phyloP scores from a whole-genome alignment of 2,113 vertebrate species.

The Patagioenas fasciata region DNA sequence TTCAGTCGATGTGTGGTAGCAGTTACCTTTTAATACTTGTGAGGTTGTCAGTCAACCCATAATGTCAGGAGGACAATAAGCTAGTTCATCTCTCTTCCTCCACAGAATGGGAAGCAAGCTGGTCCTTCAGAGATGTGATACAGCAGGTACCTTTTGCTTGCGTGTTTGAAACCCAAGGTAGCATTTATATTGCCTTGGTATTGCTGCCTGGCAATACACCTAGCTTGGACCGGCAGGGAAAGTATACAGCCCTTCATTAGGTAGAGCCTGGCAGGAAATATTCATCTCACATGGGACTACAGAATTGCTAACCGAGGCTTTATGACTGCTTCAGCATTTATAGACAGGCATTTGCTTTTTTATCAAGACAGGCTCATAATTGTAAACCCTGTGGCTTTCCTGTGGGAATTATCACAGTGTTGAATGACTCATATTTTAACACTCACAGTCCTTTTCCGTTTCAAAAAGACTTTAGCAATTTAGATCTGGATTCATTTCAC shows the following conservation, averaged over 20 bases:
- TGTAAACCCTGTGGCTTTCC: constrained; percentile 6
- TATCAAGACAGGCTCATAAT: constrained; percentile 15
- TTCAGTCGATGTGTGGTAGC: constrained; percentile 33
- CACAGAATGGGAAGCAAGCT: not conserved
- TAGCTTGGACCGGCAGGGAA: not conserved
- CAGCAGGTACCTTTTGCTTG: not conserved
- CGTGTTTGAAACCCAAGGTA: not conserved
- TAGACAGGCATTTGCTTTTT: constrained; percentile 15
- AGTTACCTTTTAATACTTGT: not conserved
- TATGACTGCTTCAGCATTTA: not conserved
- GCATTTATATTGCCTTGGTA: not conserved
- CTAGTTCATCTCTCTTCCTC: not conserved
- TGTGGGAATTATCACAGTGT: constrained; percentile 23
- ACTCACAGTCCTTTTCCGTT: not conserved
- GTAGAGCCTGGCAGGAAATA: not conserved
- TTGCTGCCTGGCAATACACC: not conserved
- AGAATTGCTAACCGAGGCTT: not conserved
- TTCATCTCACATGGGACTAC: not conserved
- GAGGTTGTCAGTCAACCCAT: not conserved
- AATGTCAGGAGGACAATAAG: not conserved
- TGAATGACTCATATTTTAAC: constrained; percentile 46
- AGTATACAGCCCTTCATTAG: not conserved
- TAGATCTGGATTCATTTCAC: constrained; percentile 37
- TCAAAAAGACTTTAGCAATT: constrained; percentile 36
- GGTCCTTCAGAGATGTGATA: not conserved